These are phyloP conservation scores for Drosophila erecta DNA, from an alignment of 1,140 invertebrate genomes.

Conservation along the genomic window DNA sequence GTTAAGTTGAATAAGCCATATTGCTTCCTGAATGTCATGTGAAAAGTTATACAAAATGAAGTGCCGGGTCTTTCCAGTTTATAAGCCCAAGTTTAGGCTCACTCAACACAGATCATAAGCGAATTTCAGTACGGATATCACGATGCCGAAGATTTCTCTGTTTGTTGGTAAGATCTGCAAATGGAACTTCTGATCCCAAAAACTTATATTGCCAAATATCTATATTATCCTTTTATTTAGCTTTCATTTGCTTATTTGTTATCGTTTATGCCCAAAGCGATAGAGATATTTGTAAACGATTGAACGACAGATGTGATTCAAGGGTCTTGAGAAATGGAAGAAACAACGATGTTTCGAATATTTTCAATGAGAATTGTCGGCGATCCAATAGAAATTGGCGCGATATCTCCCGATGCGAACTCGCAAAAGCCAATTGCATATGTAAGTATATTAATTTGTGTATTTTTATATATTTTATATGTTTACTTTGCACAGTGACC, in stretches of 20 bases:
- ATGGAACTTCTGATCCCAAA: too few species aligned
- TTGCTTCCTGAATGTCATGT: conserved; percentile 1
- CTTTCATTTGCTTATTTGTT: conserved; percentile 33
- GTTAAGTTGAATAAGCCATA: conserved; percentile 1
- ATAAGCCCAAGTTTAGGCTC: conserved; percentile 18
- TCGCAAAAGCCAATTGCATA: conserved; percentile 40
- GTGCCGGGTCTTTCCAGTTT: neutral
- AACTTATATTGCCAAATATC: neutral
- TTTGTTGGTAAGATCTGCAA: conserved; percentile 42
- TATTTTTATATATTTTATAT: too few species aligned
- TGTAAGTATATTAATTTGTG: conserved; percentile 24
- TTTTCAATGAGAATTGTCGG: conserved; percentile 39
- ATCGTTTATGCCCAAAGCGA: conserved; percentile 26
- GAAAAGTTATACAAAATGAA: neutral
- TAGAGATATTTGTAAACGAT: conserved; percentile 18
- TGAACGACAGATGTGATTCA: conserved; percentile 9
- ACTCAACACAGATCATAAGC: conserved; percentile 15
- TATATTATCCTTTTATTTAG: conserved; percentile 2
- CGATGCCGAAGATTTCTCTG: conserved; percentile 49
- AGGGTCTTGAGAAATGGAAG: conserved; percentile 7
- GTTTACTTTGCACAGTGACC: conserved; percentile 20
- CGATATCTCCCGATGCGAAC: conserved; percentile 45
- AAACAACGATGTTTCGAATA: conserved; percentile 26
- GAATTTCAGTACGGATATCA: neutral
- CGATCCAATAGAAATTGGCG: conserved; percentile 17